Percentiles rank a stretch among this genome's conserved stretches.
Conservation (phyloP, 2,888 invertebrate species). For the Ophioninae sp. region DNA sequence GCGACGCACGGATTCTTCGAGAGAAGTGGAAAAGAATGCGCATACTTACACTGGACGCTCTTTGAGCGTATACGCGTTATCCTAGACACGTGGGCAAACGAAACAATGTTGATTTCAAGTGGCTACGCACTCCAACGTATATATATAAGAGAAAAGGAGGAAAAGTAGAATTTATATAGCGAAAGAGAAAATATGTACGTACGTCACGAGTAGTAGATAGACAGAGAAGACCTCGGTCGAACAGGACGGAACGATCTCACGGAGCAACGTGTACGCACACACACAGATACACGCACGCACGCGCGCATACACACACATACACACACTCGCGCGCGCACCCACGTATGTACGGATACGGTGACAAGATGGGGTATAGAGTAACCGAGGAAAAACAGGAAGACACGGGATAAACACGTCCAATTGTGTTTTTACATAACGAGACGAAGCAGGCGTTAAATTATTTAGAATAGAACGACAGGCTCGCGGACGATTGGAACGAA, state of each 20-base stretch:
- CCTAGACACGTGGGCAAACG: background rate
- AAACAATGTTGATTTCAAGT: background rate
- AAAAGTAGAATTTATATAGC: slow-evolving; percentile 68
- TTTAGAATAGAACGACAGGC: background rate
- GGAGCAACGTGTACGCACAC: slow-evolving; percentile 56
- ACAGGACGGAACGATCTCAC: slow-evolving; percentile 70
- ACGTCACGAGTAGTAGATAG: slow-evolving; percentile 74
- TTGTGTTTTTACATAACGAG: slow-evolving; percentile 14
- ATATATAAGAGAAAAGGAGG: background rate
- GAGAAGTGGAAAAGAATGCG: slow-evolving; percentile 39
- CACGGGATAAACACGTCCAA: slow-evolving; percentile 15
- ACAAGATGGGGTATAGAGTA: background rate
- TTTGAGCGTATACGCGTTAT: slow-evolving; percentile 2
- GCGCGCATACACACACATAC: background rate
- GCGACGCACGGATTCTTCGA: background rate
- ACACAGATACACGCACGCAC: background rate
- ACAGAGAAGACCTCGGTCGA: slow-evolving; percentile 75
- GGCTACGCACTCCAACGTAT: background rate
- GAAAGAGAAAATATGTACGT: slow-evolving; percentile 78
- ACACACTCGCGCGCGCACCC: background rate
- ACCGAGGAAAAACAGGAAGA: background rate
- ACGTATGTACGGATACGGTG: background rate
- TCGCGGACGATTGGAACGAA: background rate
- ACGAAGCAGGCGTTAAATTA: background rate
- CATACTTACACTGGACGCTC: slow-evolving; percentile 52